Evolutionary conservation across 2,888 invertebrate genomes (phyloP).

Genomic region (Ernsta delagoae): DNA sequence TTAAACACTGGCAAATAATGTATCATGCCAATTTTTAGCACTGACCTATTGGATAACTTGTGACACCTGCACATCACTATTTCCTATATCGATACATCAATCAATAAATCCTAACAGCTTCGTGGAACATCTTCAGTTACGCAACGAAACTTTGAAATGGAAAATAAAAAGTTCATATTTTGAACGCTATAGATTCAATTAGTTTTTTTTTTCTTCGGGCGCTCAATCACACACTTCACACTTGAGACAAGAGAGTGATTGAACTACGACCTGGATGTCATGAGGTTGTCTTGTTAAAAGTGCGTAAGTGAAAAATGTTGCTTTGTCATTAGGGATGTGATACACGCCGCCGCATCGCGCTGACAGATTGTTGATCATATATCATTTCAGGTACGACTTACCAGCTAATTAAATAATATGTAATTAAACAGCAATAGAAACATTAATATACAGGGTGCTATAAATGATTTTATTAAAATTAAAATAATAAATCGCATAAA

Average conservation of each 20-base stretch:
- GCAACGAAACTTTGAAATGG: conserved; percentile 4
- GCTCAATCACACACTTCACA: conserved; percentile 12
- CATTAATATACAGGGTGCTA: too few relatives aligned
- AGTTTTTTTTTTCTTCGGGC: conserved; percentile 16
- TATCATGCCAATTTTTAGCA: conserved; percentile 13
- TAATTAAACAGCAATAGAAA: background rate
- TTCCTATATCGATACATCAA: conserved; percentile 36
- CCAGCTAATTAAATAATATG: background rate
- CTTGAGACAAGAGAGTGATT: conserved; percentile 39
- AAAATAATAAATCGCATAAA: too few relatives aligned
- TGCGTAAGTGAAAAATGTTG: conserved; percentile 54
- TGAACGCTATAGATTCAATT: conserved; percentile 20
- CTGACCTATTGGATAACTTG: conserved; percentile 34
- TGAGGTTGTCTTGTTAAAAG: conserved; percentile 59
- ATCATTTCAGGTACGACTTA: background rate
- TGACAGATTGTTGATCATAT: background rate
- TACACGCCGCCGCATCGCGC: background rate
- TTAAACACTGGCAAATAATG: conserved; percentile 28
- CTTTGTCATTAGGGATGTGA: conserved; percentile 10
- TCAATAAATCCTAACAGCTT: conserved; percentile 13
- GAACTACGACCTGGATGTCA: conserved; percentile 55
- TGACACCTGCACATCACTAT: conserved; percentile 18
- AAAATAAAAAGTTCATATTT: background rate
- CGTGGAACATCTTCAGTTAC: conserved; percentile 22
- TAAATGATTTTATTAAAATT: too few relatives aligned